Percentiles rank a stretch among this genome's conserved stretches.
phyloP scores from a whole-genome alignment of 2,888 invertebrate genomes.

The Druceiella hillmani region DNA sequence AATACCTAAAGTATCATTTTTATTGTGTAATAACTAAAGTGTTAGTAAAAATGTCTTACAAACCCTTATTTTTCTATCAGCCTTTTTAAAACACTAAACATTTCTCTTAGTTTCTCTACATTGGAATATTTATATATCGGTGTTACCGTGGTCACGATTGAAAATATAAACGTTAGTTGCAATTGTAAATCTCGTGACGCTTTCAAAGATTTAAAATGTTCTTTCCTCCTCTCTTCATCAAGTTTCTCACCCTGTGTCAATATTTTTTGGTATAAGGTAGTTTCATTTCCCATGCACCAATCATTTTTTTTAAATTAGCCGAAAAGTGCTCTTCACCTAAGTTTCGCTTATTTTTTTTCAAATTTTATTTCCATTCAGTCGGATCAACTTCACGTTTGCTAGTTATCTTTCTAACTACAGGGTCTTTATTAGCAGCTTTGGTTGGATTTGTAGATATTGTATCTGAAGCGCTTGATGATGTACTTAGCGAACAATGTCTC shows the following conservation, averaged over 20 bases:
- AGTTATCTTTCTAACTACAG: constrained; percentile 4
- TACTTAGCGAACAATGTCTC: too few species aligned
- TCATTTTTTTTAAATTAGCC: constrained; percentile 2
- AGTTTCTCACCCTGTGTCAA: constrained; percentile 8
- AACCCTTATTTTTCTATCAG: too few species aligned
- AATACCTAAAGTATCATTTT: too few species aligned
- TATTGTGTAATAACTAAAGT: too few species aligned
- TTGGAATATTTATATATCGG: constrained; percentile 9
- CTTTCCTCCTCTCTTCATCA: not conserved
- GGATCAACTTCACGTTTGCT: not conserved
- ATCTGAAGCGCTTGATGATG: too few species aligned
- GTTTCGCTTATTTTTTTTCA: not conserved
- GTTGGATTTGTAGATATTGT: too few species aligned
- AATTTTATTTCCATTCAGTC: not conserved
- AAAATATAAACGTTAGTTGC: constrained; percentile 8
- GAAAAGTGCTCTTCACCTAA: not conserved
- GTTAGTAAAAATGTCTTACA: too few species aligned
- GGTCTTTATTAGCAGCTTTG: too few species aligned
- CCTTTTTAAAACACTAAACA: too few species aligned
- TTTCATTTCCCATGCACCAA: constrained; percentile 8
- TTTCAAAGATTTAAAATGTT: constrained; percentile 8
- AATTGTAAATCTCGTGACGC: constrained; percentile 4
- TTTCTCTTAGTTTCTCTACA: constrained; percentile 3
- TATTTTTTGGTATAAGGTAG: constrained; percentile 10
- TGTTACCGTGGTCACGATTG: constrained; percentile 5